A percentile compares a stretch with the other conserved stretches of the same genome.
phyloP scores from a whole-genome alignment of 2,113 vertebrate genomes.

The Antechinus flavipes region DNA sequence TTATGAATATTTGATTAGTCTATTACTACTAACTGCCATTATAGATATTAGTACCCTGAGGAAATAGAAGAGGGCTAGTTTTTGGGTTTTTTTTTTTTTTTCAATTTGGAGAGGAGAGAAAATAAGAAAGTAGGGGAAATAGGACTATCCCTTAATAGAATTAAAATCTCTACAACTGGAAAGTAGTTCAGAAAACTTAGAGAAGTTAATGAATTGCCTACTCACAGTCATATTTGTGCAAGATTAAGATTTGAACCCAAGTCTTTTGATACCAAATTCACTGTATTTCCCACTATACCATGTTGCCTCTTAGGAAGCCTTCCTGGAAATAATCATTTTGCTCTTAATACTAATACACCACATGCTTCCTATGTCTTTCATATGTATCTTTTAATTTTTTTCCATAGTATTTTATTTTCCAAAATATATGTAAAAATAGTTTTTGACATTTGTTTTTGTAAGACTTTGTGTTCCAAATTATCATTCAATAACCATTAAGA shows the following conservation, averaged over 20 bases:
- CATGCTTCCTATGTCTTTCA: background rate
- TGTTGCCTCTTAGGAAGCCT: background rate
- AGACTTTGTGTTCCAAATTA: too few relatives aligned
- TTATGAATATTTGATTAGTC: background rate
- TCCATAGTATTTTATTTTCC: too few relatives aligned
- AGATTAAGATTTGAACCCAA: background rate
- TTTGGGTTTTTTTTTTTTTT: background rate
- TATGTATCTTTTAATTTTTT: background rate
- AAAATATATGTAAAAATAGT: too few relatives aligned
- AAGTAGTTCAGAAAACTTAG: background rate
- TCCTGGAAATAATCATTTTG: background rate
- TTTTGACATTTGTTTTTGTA: too few relatives aligned
- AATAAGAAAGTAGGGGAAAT: background rate
- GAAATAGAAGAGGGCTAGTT: background rate
- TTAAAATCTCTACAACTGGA: background rate
- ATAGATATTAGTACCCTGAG: background rate
- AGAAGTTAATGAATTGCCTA: background rate
- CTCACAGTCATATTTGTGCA: background rate
- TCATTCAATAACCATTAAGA: background rate
- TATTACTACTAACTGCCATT: background rate
- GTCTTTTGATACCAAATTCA: background rate
- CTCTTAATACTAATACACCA: background rate
- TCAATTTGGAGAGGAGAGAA: background rate
- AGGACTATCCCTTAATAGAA: background rate
- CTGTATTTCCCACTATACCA: background rate